These are phyloP conservation scores for Prionace glauca DNA, from an alignment of 2,797 vertebrate genomes.

Conservation along the genomic window DNA sequence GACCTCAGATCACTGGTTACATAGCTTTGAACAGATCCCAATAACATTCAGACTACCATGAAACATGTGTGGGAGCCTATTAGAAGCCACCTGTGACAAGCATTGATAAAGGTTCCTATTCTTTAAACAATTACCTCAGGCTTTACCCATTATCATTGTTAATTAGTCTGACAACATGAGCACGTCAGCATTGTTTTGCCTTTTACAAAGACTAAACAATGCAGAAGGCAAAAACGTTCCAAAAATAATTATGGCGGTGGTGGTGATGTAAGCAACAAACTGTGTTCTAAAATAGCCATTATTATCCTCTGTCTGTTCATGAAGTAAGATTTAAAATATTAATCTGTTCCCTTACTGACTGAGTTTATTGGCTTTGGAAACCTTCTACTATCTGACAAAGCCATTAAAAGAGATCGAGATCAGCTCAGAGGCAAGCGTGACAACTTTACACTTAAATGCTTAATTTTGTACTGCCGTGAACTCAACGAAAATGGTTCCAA, in stretches of 20 bases:
- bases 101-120: neutral
- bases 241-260: neutral
- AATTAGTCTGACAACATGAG: neutral
- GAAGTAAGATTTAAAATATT: slow-evolving; percentile 4
- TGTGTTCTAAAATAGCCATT: neutral
- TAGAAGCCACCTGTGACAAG: neutral
- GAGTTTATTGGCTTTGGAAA: neutral
- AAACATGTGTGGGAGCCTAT: neutral
- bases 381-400: neutral
- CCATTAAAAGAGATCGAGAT: slow-evolving; percentile 6
- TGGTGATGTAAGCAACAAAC: neutral
- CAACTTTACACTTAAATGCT: slow-evolving; percentile 16
- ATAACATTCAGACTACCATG: neutral
- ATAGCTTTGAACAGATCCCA: neutral
- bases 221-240: neutral
- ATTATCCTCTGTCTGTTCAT: neutral
- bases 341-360: neutral
- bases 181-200: neutral
- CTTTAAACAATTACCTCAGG: neutral
- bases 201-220: neutral
- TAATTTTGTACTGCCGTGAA: slow-evolving; percentile 33
- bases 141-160: neutral
- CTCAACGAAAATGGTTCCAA: neutral
- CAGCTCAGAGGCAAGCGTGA: neutral
- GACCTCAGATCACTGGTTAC: neutral